Conservation (phyloP, 2,113 vertebrate species). For the Arothron firmamentum region DNA sequence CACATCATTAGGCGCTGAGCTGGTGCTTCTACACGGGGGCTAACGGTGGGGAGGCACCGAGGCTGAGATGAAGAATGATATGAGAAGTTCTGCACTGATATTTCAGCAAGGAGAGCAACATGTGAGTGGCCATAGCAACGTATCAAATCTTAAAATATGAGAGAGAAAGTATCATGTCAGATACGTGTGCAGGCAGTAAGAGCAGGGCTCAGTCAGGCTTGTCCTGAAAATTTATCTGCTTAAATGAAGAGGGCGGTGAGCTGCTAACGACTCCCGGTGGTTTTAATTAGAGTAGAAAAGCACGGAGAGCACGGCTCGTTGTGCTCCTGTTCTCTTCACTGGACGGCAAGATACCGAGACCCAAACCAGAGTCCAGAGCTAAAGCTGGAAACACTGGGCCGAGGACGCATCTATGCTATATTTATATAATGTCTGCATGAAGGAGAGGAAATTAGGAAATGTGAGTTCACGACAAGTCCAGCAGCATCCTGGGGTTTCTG, state of each 20-base stretch:
- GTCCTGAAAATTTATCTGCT: slow-evolving; percentile 11
- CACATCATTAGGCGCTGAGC: slow-evolving; percentile 55
- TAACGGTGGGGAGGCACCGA: slow-evolving; percentile 29
- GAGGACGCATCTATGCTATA: too few species aligned
- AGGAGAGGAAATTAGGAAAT: too few species aligned
- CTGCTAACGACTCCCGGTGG: slow-evolving; percentile 32
- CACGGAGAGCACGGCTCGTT: too few species aligned
- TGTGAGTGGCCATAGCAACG: slow-evolving; percentile 1
- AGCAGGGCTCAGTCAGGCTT: too few species aligned
- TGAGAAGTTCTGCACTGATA: slow-evolving; percentile 27
- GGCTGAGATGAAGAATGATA: slow-evolving; percentile 42
- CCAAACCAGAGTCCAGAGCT: neutral
- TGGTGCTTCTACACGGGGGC: slow-evolving; percentile 31
- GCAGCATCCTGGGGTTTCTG: too few species aligned
- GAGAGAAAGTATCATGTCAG: too few species aligned
- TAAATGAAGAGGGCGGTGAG: neutral
- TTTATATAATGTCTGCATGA: too few species aligned
- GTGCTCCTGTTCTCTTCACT: too few species aligned
- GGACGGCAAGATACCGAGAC: neutral
- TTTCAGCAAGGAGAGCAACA: slow-evolving; percentile 35
- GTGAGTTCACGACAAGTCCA: too few species aligned
- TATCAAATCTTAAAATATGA: too few species aligned
- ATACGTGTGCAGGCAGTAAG: too few species aligned
- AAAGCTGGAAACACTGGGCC: too few species aligned
- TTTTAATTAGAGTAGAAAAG: slow-evolving; percentile 45